phyloP scores from a whole-genome alignment of 64 coral and sea anemone species.

The Catalaphyllia jardinei region DNA sequence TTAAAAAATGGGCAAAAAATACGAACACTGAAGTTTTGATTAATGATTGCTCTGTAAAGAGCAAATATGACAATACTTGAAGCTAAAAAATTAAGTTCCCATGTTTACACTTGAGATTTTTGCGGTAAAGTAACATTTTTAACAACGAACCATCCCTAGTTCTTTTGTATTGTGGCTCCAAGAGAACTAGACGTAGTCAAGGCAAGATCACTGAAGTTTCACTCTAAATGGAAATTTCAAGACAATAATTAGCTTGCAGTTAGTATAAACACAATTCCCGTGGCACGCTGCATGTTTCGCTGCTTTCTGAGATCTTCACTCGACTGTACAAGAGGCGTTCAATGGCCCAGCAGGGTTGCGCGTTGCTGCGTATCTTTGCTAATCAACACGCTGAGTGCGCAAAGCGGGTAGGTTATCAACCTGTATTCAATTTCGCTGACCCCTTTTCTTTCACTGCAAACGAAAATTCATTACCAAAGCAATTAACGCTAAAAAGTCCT shows the following conservation, averaged over 20 bases:
- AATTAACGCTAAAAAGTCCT: constrained; percentile 66
- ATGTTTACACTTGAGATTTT: neutral
- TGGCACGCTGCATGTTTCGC: neutral
- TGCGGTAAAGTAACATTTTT: no score
- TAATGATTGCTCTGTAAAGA: neutral
- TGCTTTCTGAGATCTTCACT: neutral
- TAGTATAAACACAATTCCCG: neutral
- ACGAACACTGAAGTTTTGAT: neutral
- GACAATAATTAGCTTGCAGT: neutral
- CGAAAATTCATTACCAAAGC: constrained; percentile 54
- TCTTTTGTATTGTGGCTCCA: no score
- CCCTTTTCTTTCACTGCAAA: constrained; percentile 20
- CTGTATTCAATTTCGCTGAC: constrained; percentile 35
- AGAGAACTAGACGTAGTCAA: no score
- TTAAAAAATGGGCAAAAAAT: neutral
- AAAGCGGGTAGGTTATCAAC: neutral
- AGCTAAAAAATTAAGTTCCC: neutral
- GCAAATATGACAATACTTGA: neutral
- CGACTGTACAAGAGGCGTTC: neutral
- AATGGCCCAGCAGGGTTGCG: neutral
- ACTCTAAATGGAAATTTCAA: neutral
- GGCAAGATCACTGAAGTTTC: neutral
- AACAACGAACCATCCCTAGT: no score
- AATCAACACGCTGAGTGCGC: constrained; percentile 25
- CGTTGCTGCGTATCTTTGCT: constrained; percentile 2